These are phyloP conservation scores for Trichomalopsis sarcophagae DNA, from an alignment of 1,140 invertebrate genomes.

Conservation along the genomic window DNA sequence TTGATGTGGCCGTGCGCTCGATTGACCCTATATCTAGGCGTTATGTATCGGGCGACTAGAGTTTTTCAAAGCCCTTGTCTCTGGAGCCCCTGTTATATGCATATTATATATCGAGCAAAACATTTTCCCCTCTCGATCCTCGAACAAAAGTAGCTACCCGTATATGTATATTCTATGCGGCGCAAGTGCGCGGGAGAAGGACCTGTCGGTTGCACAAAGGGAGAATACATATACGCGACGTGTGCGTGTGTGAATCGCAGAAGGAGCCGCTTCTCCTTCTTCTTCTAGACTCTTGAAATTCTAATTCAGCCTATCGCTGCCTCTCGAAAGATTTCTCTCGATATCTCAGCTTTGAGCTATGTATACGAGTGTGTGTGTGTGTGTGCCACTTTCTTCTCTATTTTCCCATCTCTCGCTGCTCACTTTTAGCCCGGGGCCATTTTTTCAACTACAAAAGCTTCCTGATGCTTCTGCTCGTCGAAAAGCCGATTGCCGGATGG, in stretches of 20 bases:
- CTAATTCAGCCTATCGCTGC: constrained; percentile 36
- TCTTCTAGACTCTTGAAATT: constrained; percentile 34
- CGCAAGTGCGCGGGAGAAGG: background rate
- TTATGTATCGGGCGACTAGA: background rate
- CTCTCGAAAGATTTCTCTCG: constrained; percentile 20
- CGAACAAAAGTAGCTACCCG: background rate
- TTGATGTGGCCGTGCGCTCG: background rate
- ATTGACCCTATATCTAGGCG: background rate
- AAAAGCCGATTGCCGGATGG: background rate
- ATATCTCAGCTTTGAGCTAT: constrained; percentile 37
- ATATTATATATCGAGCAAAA: background rate
- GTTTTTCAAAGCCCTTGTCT: background rate
- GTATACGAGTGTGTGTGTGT: background rate
- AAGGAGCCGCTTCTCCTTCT: background rate
- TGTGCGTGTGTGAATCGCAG: background rate
- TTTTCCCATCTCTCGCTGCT: background rate
- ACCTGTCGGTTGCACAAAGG: background rate
- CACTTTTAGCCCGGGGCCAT: background rate
- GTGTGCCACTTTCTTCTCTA: constrained; percentile 39
- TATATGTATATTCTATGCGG: background rate
- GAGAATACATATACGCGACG: background rate
- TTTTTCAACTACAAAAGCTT: background rate
- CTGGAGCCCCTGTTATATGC: background rate
- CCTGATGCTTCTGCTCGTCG: background rate
- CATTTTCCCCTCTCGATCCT: background rate